Conservation (phyloP, 2,797 vertebrate genomes). For the Labeo calbasu region DNA sequence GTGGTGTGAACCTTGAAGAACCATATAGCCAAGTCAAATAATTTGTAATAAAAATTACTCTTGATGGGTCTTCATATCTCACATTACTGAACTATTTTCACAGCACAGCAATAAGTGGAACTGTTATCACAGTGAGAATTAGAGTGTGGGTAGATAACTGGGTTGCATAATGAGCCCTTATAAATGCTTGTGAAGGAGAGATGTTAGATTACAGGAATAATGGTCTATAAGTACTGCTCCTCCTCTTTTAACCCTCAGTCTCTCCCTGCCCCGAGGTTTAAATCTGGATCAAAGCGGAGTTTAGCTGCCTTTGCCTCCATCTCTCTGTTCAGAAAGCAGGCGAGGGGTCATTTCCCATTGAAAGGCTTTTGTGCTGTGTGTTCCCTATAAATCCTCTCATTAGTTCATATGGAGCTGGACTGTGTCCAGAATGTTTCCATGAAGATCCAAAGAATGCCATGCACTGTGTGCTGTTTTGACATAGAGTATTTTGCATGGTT, state of each 20-base stretch:
- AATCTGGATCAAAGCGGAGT: slow-evolving; percentile 48
- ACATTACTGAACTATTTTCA: background rate
- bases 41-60: background rate
- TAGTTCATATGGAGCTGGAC: slow-evolving; percentile 31
- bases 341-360: slow-evolving; percentile 25
- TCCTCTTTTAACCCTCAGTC: slow-evolving; percentile 31
- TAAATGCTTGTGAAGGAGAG: slow-evolving; percentile 29
- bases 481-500: background rate
- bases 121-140: slow-evolving; percentile 23
- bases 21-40: background rate
- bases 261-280: slow-evolving; percentile 33
- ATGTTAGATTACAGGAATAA: slow-evolving; percentile 44
- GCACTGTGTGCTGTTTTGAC: slow-evolving; percentile 3
- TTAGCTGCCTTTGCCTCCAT: slow-evolving; percentile 10
- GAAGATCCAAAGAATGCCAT: background rate
- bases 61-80: background rate
- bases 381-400: slow-evolving; percentile 40
- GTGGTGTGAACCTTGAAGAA: background rate
- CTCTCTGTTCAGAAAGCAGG: slow-evolving; percentile 34
- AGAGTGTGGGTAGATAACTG: slow-evolving; percentile 2
- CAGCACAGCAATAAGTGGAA: background rate
- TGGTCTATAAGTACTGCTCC: slow-evolving; percentile 29
- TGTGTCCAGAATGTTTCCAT: slow-evolving; percentile 6
- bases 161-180: slow-evolving; percentile 42
- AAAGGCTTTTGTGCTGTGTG: slow-evolving; percentile 14